Evolutionary conservation across 2,888 invertebrate species (phyloP), one percentile per base, ranked within the genome.

Genomic region (Cryptus viduatorius): DNA sequence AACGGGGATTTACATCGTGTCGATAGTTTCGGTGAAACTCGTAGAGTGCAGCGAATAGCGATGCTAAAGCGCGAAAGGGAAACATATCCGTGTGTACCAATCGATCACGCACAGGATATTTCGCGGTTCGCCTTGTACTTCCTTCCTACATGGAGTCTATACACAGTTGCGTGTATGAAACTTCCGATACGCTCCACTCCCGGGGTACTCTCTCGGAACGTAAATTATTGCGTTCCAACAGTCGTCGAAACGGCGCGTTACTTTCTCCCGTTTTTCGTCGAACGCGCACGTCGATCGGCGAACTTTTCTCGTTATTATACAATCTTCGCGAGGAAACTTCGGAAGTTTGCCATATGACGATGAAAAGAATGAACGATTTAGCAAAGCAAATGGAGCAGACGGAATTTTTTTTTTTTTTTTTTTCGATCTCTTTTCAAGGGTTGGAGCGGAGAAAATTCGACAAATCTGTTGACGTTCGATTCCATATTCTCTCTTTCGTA

Each of bases 281-380:
- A n/a, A 31, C 24, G 53, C 29, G 64, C 10, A 19, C 48, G 24
- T 29, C 37, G 67, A 67, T 29, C 37, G 67, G 53, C 29, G 42
- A 81, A 76, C 81, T 77, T 82, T 82, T 65, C 73, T 78, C 82
- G 67, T 82, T 82, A 73, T 77, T 71, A 67, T 59, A 71, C 82
- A 56, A 82, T 77, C 71, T 5, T 16, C 10, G 4, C 37, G 16
- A 42, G 16, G 14, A 46, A 59, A 24, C 14, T 59, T 59, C 31
- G 14, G 31, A 75, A 68, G 44, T 31, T 29, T 14, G 31, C n/a
- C n/a, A 48, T 68, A 48, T 48, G 68, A 81, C 48, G 16, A 29
- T 7, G 19, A 16, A 72, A 64, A 50, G 37, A 37, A 79, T 65
- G 44, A 65, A 37, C 53, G 53, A 48, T 72, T 48, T 50, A 65